phyloP scores from a whole-genome alignment of 2,113 vertebrate species.

The Pantherophis guttatus region DNA sequence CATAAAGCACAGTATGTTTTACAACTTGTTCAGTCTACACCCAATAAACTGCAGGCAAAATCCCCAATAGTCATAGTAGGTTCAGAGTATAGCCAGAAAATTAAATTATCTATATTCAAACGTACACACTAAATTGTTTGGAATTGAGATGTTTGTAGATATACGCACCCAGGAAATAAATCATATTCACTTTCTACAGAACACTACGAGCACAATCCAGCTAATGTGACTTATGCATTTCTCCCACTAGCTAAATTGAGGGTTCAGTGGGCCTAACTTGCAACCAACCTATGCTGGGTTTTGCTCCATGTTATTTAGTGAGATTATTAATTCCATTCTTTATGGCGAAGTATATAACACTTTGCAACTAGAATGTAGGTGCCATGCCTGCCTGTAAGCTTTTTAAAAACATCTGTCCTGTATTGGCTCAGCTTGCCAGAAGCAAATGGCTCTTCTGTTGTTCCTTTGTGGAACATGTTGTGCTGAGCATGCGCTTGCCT shows the following conservation, averaged over 20 bases:
- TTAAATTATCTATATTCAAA: neutral
- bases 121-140: neutral
- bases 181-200: neutral
- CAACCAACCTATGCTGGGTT: neutral
- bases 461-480: neutral
- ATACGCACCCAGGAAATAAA: neutral
- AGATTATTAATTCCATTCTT: neutral
- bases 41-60: neutral
- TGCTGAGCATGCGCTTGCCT: conserved; percentile 7
- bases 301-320: neutral
- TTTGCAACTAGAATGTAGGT: neutral
- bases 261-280: neutral
- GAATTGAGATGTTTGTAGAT: neutral
- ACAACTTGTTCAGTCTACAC: neutral
- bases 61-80: neutral
- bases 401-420: conserved; percentile 5
- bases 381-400: neutral
- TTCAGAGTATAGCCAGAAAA: neutral
- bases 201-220: neutral
- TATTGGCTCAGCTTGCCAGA: conserved; percentile 23
- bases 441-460: conserved; percentile 9
- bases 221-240: neutral
- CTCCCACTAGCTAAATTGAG: neutral
- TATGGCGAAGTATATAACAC: neutral
- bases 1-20: conserved; percentile 28